These are phyloP conservation scores for Vesta saturnalis DNA, from an alignment of 2,888 invertebrate species.

Conservation along the genomic window DNA sequence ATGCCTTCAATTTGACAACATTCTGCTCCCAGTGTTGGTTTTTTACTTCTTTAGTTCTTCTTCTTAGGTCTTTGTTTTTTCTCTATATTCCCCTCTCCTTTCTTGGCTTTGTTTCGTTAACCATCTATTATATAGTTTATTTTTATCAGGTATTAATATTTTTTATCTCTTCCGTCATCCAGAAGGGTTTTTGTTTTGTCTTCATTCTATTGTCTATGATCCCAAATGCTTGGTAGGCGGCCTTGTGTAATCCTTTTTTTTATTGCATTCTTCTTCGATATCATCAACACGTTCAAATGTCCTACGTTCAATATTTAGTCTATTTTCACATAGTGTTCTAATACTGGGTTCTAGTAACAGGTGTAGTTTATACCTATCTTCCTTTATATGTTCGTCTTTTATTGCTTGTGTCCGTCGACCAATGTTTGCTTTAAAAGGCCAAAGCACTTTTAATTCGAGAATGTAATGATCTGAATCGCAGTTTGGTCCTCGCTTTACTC, in stretches of 20 bases:
- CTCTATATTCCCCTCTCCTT: slow-evolving; percentile 1
- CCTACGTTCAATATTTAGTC: slow-evolving; percentile 2
- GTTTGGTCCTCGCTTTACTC: slow-evolving; percentile 1
- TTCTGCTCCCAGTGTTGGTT: neutral
- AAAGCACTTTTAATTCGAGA: too few relatives aligned
- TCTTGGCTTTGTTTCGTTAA: neutral
- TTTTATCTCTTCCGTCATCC: too few relatives aligned
- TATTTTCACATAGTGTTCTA: slow-evolving; percentile 12
- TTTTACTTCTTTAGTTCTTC: neutral
- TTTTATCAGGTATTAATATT: neutral
- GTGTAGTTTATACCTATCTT: slow-evolving; percentile 8
- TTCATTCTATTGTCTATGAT: neutral
- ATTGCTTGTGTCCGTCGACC: slow-evolving; percentile 7
- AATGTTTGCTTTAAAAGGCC: neutral
- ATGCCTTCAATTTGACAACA: too few relatives aligned
- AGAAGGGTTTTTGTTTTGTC: neutral
- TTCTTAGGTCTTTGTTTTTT: too few relatives aligned
- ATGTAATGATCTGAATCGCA: too few relatives aligned
- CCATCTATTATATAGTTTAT: neutral
- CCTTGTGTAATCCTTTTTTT: neutral
- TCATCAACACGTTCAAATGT: slow-evolving; percentile 6
- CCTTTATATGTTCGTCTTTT: neutral
- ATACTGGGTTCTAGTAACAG: slow-evolving; percentile 17
- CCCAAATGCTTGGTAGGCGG: slow-evolving; percentile 14
- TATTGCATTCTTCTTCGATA: neutral